These are phyloP conservation scores for Xiphorhynchus elegans DNA, from an alignment of 2,113 vertebrate genomes.

Conservation along the genomic window DNA sequence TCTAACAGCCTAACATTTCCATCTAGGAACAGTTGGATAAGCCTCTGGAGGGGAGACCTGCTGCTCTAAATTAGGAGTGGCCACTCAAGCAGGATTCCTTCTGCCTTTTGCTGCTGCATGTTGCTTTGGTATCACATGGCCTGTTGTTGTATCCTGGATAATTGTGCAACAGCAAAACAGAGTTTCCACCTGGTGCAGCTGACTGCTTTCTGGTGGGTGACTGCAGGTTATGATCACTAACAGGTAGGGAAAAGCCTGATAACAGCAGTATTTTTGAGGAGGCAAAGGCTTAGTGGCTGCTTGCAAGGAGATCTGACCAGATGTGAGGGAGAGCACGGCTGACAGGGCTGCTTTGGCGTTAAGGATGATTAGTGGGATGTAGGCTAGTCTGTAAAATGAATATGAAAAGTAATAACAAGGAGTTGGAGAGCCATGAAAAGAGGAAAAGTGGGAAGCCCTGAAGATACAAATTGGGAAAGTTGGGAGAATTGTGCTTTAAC, in stretches of 20 bases:
- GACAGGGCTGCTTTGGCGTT: neutral
- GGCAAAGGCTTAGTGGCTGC: neutral
- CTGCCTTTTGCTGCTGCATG: accelerated
- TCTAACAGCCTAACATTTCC: neutral
- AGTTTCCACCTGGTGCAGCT: neutral
- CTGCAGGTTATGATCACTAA: neutral
- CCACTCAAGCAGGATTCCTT: neutral
- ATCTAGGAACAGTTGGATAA: neutral
- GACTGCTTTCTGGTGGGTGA: neutral
- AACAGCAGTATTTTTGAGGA: neutral
- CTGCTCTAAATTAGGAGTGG: neutral
- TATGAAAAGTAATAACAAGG: neutral
- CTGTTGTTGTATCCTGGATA: accelerated
- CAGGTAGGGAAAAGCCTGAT: neutral
- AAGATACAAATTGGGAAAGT: neutral
- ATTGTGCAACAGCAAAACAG: neutral
- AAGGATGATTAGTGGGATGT: neutral
- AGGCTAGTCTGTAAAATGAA: neutral
- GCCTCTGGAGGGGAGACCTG: neutral
- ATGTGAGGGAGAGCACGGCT: neutral
- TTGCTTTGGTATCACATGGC: neutral
- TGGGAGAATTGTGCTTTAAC: neutral
- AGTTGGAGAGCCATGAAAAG: neutral
- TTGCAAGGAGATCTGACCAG: neutral
- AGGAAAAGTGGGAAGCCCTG: neutral